Evolutionary conservation across 2,888 invertebrate genomes (phyloP), one percentile per base, ranked within the genome.

Genomic region (Blastobasis lacticolella): DNA sequence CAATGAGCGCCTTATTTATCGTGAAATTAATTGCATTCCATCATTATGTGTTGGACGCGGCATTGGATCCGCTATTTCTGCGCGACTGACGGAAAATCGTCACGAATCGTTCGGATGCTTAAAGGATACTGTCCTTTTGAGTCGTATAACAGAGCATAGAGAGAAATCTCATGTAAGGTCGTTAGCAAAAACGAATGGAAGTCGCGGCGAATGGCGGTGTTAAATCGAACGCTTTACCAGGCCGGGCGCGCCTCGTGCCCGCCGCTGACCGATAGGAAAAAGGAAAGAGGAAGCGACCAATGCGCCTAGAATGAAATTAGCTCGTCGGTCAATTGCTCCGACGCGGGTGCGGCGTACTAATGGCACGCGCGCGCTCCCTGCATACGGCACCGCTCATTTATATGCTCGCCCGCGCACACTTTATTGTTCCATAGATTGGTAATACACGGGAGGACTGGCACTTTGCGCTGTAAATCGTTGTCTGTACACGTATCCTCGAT

Each of bases 351-450:
- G 69, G 86, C 77, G 71, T 86, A 85, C 87, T 84, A 85, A 86
- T 86, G 80, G 78, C 79, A 74, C 75, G 72, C 70, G 79, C 78
- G 73, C 77, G 80, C 72, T 67, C 69, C 74, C 70, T 81, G 87
- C 78, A 84, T 86, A 82, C 84, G 72, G 65, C 77, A 74, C 73
- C 71, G 75, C 79, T 83, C 78, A 86, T 88, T 85, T 74, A 77
- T 83, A 87, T 88, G 83, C 86, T 69, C 63, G 59, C 59, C 60
- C 70, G 78, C 80, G 73, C 71, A 73, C 78, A 73, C 80, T 86
- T 87, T 88, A 88, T 88, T 86, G 87, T 88, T 86, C 82, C 80
- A 83, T 83, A 81, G 86, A 82, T 86, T 70, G 84, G 83, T 88
- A 88, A 87, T 88, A 88, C 87, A 88, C 85, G 81, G 79, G 80